phyloP scores from a whole-genome alignment of 2,888 invertebrate genomes.

The Caenorhabditis uteleia region DNA sequence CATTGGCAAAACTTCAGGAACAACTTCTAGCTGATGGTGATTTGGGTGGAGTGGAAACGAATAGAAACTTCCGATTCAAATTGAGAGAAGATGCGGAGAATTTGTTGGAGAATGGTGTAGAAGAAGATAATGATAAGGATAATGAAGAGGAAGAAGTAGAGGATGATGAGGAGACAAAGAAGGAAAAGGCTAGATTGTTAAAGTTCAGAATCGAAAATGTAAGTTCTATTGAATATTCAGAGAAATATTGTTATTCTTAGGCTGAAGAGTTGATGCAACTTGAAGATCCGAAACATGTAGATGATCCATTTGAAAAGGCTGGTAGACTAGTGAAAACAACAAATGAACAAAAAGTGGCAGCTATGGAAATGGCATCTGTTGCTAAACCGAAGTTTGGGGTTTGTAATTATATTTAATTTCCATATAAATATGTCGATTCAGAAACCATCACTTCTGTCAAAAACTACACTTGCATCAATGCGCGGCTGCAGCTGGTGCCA shows the following conservation, averaged over 20 bases:
- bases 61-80: slow-evolving; percentile 54
- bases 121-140: slow-evolving; percentile 14
- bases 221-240: too few species aligned
- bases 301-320: slow-evolving; percentile 34
- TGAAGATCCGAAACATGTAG: slow-evolving; percentile 5
- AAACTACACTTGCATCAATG: slow-evolving; percentile 15
- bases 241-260: too few species aligned
- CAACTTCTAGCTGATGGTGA: slow-evolving; percentile 59
- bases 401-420: too few species aligned
- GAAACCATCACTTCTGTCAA: slow-evolving; percentile 28
- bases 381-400: too few species aligned
- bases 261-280: slow-evolving; percentile 16
- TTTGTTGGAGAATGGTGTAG: neutral
- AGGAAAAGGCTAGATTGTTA: slow-evolving; percentile 26
- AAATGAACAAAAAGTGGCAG: neutral
- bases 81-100: slow-evolving; percentile 40
- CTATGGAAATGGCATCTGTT: neutral
- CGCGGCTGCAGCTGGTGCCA: slow-evolving; percentile 19
- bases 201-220: slow-evolving; percentile 26
- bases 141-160: slow-evolving; percentile 34
- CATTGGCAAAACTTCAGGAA: slow-evolving; percentile 56
- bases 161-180: slow-evolving; percentile 27
- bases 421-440: too few species aligned
- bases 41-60: slow-evolving; percentile 50
- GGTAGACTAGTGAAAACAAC: slow-evolving; percentile 16